Conservation (phyloP, 2,113 vertebrate species). For the Gopherus flavomarginatus region DNA sequence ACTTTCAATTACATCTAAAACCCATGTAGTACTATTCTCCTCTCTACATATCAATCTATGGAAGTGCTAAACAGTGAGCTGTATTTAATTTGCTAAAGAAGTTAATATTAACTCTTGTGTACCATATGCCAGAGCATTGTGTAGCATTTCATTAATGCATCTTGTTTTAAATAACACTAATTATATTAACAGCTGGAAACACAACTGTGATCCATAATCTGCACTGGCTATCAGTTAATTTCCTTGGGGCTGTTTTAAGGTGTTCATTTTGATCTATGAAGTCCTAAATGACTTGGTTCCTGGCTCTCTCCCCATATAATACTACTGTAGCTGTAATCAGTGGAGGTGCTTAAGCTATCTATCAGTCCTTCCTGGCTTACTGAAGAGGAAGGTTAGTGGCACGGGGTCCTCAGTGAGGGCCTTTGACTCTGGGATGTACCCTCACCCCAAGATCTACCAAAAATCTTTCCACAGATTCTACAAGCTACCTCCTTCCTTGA, state of each 20-base stretch:
- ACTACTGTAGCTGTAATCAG: neutral
- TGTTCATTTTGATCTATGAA: neutral
- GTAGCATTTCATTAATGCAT: neutral
- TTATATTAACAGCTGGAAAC: neutral
- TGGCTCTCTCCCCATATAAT: fast-evolving
- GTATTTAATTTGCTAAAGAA: neutral
- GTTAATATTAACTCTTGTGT: neutral
- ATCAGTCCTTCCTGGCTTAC: neutral
- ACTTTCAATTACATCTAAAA: neutral
- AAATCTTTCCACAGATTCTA: neutral
- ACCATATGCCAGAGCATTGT: neutral
- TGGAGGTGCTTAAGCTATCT: neutral
- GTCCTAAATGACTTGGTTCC: neutral
- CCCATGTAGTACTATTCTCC: neutral
- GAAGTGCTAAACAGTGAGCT: neutral
- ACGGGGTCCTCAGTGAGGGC: neutral
- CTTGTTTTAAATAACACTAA: neutral
- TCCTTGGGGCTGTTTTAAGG: neutral
- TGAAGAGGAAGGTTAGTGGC: fast-evolving
- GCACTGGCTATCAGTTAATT: neutral
- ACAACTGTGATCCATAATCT: neutral
- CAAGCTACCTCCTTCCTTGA: fast-evolving
- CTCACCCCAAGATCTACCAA: neutral
- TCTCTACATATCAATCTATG: neutral
- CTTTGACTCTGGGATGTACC: neutral